Evolutionary conservation across 1,140 invertebrate species (phyloP).

Genomic region (Drosophila quadrilineata): DNA sequence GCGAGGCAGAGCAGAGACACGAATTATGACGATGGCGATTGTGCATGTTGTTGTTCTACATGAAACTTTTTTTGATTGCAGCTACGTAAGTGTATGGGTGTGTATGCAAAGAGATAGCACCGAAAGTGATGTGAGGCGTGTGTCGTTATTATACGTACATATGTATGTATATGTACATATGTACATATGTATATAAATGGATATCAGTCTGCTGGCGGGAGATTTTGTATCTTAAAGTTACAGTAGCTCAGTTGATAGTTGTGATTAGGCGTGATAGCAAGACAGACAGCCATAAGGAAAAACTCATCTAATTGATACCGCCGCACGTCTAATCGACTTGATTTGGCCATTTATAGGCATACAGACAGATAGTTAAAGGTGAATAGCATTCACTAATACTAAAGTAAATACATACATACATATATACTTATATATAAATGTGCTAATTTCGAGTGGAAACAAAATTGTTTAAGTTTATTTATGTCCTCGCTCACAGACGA

Average conservation of each 20-base stretch:
- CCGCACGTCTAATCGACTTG: not conserved
- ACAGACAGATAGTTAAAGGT: not conserved
- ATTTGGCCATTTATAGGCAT: slow-evolving; percentile 1
- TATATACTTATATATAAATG: not conserved
- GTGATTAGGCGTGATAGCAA: slow-evolving; percentile 71
- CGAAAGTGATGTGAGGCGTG: not conserved
- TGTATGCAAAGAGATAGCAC: slow-evolving; percentile 5
- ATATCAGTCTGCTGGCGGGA: too few relatives aligned
- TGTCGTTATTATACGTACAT: slow-evolving; percentile 4
- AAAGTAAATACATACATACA: slow-evolving; percentile 8
- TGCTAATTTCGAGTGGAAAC: slow-evolving; percentile 20
- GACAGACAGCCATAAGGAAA: not conserved
- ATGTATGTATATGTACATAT: too few relatives aligned
- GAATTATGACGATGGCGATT: slow-evolving; percentile 2
- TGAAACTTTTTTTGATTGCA: slow-evolving; percentile 36
- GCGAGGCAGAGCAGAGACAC: not conserved
- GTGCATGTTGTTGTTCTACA: slow-evolving; percentile 14
- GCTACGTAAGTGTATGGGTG: not conserved
- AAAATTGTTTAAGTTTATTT: slow-evolving; percentile 13
- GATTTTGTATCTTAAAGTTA: slow-evolving; percentile 28
- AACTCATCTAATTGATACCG: not conserved
- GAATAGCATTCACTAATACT: too few relatives aligned
- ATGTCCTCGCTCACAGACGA: not conserved
- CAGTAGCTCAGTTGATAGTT: slow-evolving; percentile 56
- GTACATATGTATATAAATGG: not conserved